Evolutionary conservation across 2,797 vertebrate genomes (phyloP).

Genomic region (Spinus olivaceus): DNA sequence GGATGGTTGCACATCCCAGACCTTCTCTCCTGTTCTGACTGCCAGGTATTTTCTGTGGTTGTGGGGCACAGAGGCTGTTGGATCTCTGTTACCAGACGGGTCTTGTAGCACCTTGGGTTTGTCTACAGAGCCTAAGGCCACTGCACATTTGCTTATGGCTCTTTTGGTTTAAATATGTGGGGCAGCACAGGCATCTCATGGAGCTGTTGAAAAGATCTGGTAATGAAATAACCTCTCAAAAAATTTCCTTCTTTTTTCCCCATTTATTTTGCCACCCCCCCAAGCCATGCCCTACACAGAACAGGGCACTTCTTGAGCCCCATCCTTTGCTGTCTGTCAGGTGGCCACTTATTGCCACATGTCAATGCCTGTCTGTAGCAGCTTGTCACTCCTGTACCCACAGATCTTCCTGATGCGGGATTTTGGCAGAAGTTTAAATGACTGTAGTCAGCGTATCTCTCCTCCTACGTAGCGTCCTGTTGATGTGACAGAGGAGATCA

Average conservation of each 20-base stretch:
- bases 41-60: background rate
- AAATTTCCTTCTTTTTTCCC: background rate
- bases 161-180: background rate
- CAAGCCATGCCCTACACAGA: background rate
- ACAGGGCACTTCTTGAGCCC: background rate
- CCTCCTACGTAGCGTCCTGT: background rate
- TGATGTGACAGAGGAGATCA: background rate
- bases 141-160: background rate
- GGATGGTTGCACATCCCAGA: background rate
- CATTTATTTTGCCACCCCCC: background rate
- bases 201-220: background rate
- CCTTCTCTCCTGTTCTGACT: background rate
- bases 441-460: slow-evolving; percentile 1
- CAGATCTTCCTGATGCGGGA: background rate
- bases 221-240: background rate
- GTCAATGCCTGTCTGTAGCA: background rate
- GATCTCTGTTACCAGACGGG: background rate
- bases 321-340: background rate
- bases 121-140: background rate
- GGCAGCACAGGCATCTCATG: background rate
- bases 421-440: slow-evolving; percentile 2
- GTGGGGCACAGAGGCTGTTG: background rate
- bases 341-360: background rate
- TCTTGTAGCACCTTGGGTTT: fast-evolving
- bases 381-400: background rate